Base-by-base conservation (phyloP, 2,797 vertebrate genomes). In the Monodelphis domestica region DNA sequence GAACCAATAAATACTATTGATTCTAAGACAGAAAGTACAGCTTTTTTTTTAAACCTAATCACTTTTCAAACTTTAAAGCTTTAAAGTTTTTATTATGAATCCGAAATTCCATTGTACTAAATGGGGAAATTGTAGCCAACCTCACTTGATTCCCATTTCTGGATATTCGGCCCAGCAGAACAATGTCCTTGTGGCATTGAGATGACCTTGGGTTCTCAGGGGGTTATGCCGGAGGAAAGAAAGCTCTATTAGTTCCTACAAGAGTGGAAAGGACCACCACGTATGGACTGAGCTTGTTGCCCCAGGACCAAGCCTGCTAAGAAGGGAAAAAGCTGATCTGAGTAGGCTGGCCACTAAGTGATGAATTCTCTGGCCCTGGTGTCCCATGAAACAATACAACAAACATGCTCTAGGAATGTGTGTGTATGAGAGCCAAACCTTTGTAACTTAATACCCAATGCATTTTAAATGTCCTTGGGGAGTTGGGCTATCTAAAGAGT, bases 311-410 rank as follows among this genome's bases (percentile, higher is more conserved):
- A 4, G 21, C 70, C 38, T 45, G 70, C 38, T 84, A 50, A 84
- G 70, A 50, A 84, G 38, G 70, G 38, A 84, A 38, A n/a, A 84
- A 38, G 70, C 63, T 45, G 57, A 63, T 63, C 14, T n/a, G 63
- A 17, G 59, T 5, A 63, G 59, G 33, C 63, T 70, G 63, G 70
- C 70, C 38, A 50, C 70, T 14, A 26, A 84, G 38, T 45, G 70
- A 84, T 21, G 24, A 84, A 84, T 84, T 84, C 70, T 84, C 70
- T 84, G 70, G 38, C 70, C 70, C 70, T 84, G 70, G 70, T 84
- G 70, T 84, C 70, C 70, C 70, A 84, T 84, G 70, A 50, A 84
- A 84, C 70, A 84, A 84, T 84, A 84, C 70, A 84, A 84, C 38
- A 84, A 50, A 84, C 70, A 78, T 21, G 24, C 70, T 28, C 38